A percentile compares a stretch with the other conserved stretches of the same genome.
phyloP scores from a whole-genome alignment of 2,797 vertebrate species.

The Sebastes ruberrimus region DNA sequence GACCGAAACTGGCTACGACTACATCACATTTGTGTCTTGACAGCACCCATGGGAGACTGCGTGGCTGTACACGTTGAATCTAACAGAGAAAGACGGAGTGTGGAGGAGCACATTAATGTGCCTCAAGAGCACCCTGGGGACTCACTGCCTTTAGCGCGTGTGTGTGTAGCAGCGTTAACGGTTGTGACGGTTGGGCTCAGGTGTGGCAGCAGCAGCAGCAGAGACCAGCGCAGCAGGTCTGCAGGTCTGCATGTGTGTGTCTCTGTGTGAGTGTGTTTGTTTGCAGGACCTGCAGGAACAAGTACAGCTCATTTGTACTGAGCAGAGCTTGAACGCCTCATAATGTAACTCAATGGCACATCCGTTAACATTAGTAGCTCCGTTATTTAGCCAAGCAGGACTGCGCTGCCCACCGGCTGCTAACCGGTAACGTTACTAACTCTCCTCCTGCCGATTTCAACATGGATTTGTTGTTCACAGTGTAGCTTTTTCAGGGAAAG shows the following conservation, averaged over 20 bases:
- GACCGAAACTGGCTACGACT: not conserved
- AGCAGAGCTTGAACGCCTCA: too few relatives aligned
- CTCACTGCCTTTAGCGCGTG: not conserved
- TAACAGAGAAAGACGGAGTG: conserved; percentile 7
- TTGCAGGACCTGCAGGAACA: conserved; percentile 24
- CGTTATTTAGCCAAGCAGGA: too few relatives aligned
- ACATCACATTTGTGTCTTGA: conserved; percentile 2
- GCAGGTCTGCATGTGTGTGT: not conserved
- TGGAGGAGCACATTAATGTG: not conserved
- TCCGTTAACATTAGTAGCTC: too few relatives aligned
- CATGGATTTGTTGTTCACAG: too few relatives aligned
- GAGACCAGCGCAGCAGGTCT: conserved; percentile 61
- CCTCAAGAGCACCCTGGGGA: not conserved
- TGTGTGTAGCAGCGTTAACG: not conserved
- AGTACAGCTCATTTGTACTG: not conserved
- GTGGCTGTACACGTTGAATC: not conserved
- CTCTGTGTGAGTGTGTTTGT: not conserved
- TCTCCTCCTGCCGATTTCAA: too few relatives aligned
- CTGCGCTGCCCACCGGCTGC: too few relatives aligned
- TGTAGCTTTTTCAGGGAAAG: too few relatives aligned
- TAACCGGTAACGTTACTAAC: too few relatives aligned
- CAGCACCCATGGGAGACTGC: conserved; percentile 3
- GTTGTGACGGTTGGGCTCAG: conserved; percentile 54
- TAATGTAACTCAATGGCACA: too few relatives aligned
- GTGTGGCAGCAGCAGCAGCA: conserved; percentile 40